Evolutionary conservation across 2,888 invertebrate genomes (phyloP), one percentile per base, ranked within the genome.

Genomic region (Tachina fera): DNA sequence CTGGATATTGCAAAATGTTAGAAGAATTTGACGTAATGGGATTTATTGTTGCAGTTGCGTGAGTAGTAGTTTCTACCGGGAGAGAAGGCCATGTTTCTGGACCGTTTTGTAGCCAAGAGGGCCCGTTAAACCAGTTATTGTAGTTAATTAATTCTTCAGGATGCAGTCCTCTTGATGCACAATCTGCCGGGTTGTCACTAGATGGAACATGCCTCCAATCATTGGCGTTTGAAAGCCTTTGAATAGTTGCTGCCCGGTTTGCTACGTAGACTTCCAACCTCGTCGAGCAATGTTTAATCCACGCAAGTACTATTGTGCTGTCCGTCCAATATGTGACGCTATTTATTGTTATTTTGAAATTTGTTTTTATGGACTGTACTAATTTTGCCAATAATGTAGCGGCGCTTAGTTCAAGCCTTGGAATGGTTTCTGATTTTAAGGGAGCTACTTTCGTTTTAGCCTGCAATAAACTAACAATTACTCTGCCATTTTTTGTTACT

Each of bases 201-300:
- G 63, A 51, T 16, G 58, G 67, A 9, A 77, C 77, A 47, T 77
- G 58, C 41, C 58, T 58, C 77, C 77, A 77, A 39, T 77, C 60
- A 31, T 41, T 6, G 9, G 56, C 60, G 13, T 77, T 49, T 10
- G 77, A 65, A 53, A 68, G 41, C 3, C 60, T 49, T 41, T 77
- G 77, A 11, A 68, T 68, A 22, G 22, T 22, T 22, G 56, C 31
- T 45, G 14, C 58, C 58, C 49, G 49, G n/a, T 49, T 49, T 49
- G 49, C 49, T n/a, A 49, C 53, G 22, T 22, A 22, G 22, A 22
- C 58, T 14, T 76, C 65, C 10, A 58, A 39, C 58, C 53, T n/a
- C n/a, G n/a, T n/a, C n/a, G n/a, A n/a, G n/a, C n/a, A n/a, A n/a
- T n/a, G n/a, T n/a, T n/a, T n/a, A n/a, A n/a, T n/a, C n/a, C n/a